phyloP scores from a whole-genome alignment of 37 sponge, comb jelly and placozoan species.

The Bolinopsis microptera region DNA sequence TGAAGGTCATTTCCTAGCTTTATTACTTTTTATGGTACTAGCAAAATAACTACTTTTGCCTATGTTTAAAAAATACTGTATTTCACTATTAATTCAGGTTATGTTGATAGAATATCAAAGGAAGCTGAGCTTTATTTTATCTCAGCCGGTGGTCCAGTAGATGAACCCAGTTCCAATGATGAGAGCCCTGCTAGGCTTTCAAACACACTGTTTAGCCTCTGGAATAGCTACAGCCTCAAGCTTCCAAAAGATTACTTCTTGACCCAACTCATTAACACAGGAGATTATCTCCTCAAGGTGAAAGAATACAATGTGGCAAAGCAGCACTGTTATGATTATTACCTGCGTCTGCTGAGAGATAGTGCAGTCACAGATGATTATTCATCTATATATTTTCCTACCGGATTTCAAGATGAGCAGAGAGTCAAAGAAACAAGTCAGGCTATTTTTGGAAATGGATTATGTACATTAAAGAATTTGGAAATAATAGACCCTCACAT shows the following conservation, averaged over 20 bases:
- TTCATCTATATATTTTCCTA: conserved; percentile 16
- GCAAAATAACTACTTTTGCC: too few relatives aligned
- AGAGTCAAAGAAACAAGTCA: conserved; percentile 35
- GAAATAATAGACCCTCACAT: conserved; percentile 14
- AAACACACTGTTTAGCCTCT: conserved; percentile 33
- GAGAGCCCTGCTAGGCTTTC: conserved; percentile 57
- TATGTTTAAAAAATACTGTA: too few relatives aligned
- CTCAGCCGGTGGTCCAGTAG: not conserved
- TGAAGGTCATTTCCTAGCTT: too few relatives aligned
- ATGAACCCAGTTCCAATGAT: not conserved
- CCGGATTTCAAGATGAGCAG: not conserved
- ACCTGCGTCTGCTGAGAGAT: not conserved
- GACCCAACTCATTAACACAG: conserved; percentile 25
- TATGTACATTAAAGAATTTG: not conserved
- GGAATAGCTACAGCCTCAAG: conserved; percentile 55
- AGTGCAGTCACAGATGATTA: not conserved
- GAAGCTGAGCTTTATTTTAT: not conserved
- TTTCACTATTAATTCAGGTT: too few relatives aligned
- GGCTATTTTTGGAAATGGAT: conserved; percentile 61
- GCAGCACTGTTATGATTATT: conserved; percentile 56
- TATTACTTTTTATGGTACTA: too few relatives aligned
- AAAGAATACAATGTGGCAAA: conserved; percentile 52
- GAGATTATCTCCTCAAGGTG: conserved; percentile 46
- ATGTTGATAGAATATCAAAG: conserved; percentile 12
- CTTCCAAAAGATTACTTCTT: conserved; percentile 10